Evolutionary conservation across 2,888 invertebrate species (phyloP).

Genomic region (Drosophila quinaria): DNA sequence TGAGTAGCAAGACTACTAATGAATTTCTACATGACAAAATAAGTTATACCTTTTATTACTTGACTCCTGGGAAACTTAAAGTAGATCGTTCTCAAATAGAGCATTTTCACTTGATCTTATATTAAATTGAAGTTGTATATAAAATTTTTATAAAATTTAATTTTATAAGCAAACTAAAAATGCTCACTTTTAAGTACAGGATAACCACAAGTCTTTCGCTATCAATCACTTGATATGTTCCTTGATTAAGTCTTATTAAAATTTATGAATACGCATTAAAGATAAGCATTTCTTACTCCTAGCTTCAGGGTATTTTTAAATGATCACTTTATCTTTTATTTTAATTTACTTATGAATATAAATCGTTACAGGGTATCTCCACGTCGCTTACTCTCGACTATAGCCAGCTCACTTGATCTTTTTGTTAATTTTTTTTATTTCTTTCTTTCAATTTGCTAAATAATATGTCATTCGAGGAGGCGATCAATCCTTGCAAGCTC

Average conservation of each 20-base stretch:
- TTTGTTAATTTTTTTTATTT: conserved; percentile 30
- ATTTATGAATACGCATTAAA: too few relatives aligned
- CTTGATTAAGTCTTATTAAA: too few relatives aligned
- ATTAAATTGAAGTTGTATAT: too few relatives aligned
- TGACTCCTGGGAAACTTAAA: too few relatives aligned
- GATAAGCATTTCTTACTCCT: background rate
- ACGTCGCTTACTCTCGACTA: background rate
- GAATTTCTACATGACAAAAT: too few relatives aligned
- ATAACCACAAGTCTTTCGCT: too few relatives aligned
- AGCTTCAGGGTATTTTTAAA: background rate
- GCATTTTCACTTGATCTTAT: too few relatives aligned
- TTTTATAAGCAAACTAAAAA: too few relatives aligned
- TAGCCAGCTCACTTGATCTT: background rate
- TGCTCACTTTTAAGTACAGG: background rate
- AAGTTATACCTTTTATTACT: too few relatives aligned
- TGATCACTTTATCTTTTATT: background rate
- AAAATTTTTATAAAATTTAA: too few relatives aligned
- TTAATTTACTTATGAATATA: background rate
- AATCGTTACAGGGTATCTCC: conserved; percentile 1
- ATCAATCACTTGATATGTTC: background rate
- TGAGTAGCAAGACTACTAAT: too few relatives aligned
- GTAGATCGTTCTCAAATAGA: too few relatives aligned
- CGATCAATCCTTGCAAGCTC: conserved; percentile 69
- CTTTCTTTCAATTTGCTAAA: conserved; percentile 73
- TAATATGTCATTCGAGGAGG: conserved; percentile 77